Percentiles rank a stretch among this genome's conserved stretches.
Evolutionary conservation across 2,113 vertebrate genomes (phyloP).

Genomic region (Ginglymostoma cirratum): DNA sequence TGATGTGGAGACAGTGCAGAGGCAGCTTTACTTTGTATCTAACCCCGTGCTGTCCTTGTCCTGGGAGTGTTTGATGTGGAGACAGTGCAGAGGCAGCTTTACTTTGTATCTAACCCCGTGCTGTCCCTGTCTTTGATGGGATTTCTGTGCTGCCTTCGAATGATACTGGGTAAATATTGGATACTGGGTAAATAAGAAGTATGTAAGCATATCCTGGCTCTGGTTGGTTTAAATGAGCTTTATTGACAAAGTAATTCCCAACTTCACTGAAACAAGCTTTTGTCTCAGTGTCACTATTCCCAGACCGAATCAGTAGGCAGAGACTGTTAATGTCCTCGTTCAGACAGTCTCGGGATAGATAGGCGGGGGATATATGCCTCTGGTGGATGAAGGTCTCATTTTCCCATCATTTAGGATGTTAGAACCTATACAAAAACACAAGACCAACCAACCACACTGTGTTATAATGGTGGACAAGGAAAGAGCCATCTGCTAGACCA

Average conservation of each 20-base stretch:
- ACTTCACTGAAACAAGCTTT: neutral
- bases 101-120: no score
- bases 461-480: neutral
- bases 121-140: neutral
- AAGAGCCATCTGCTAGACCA: neutral
- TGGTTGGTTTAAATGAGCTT: neutral
- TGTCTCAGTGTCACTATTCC: neutral
- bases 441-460: neutral
- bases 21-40: neutral
- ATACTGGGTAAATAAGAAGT: neutral
- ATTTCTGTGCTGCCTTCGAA: neutral
- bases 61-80: neutral
- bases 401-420: neutral
- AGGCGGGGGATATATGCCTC: neutral
- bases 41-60: neutral
- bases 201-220: neutral
- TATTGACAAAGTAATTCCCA: neutral
- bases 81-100: neutral
- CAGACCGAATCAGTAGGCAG: neutral
- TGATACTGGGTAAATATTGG: neutral
- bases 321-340: neutral
- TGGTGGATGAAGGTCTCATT: neutral
- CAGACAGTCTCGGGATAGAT: neutral
- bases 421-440: neutral
- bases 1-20: neutral